Evolutionary conservation across 2,113 vertebrate genomes (phyloP).

Genomic region (Hyla sarda): DNA sequence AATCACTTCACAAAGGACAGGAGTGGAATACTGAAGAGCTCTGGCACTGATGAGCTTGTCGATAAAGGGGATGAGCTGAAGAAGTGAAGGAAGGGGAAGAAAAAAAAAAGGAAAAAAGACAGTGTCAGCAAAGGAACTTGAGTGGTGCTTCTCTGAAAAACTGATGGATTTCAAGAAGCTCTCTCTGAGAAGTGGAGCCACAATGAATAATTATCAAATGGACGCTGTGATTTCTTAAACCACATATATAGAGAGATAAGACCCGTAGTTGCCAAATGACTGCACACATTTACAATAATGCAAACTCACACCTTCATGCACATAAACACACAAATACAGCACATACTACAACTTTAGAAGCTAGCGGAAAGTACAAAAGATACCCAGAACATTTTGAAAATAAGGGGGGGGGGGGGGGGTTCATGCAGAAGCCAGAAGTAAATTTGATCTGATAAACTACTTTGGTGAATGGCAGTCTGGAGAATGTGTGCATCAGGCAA

Average conservation of each 20-base stretch:
- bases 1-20: slow-evolving; percentile 99
- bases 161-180: slow-evolving; percentile 81
- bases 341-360: too few relatives aligned
- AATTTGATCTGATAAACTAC: too few relatives aligned
- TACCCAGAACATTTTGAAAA: not conserved
- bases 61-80: slow-evolving; percentile 82
- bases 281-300: not conserved
- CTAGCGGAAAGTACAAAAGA: not conserved
- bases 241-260: not conserved
- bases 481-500: not conserved
- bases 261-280: not conserved
- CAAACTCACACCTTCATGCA: not conserved
- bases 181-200: slow-evolving; percentile 80
- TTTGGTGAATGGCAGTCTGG: not conserved
- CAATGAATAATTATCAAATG: slow-evolving; percentile 85
- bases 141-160: slow-evolving; percentile 82
- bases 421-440: too few relatives aligned
- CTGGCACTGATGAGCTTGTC: slow-evolving; percentile 84
- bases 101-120: slow-evolving; percentile 65
- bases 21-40: slow-evolving; percentile 98
- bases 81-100: slow-evolving; percentile 76
- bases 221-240: not conserved
- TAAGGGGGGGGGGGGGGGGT: too few relatives aligned
- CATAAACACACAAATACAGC: not conserved
- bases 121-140: slow-evolving; percentile 80